Conservation (phyloP, 1,140 invertebrate genomes). For the Acromyrmex charruanus region DNA sequence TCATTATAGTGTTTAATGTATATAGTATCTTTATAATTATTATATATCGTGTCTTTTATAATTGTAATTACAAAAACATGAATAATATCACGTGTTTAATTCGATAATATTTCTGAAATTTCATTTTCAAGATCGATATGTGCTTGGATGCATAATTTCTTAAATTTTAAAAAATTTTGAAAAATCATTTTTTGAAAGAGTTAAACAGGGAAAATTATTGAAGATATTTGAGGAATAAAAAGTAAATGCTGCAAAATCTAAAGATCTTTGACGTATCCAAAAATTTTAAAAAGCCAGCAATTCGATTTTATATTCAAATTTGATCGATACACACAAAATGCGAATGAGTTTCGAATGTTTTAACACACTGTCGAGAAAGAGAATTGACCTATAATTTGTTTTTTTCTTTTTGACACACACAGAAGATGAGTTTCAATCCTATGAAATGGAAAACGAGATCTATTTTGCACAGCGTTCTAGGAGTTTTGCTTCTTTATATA, state of each 20-base stretch:
- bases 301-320: neutral
- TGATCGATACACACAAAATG: too few relatives aligned
- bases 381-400: neutral
- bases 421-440: conserved; percentile 83
- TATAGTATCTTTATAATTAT: neutral
- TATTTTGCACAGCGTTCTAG: conserved; percentile 58
- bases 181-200: neutral
- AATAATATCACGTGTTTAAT: neutral
- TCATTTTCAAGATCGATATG: neutral
- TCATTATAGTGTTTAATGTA: too few relatives aligned
- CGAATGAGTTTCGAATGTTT: neutral
- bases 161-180: neutral
- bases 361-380: neutral
- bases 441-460: conserved; percentile 83
- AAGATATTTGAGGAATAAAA: neutral
- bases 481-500: conserved; percentile 70
- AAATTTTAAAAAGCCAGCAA: neutral
- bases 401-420: neutral
- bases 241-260: neutral
- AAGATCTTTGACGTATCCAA: neutral
- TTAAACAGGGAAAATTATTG: neutral
- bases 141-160: neutral
- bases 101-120: neutral
- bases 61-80: neutral
- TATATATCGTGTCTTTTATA: neutral